A percentile compares a stretch with the other conserved stretches of the same genome.
Evolutionary conservation across 2,113 vertebrate species (phyloP).

Genomic region (Neodontobutis hainanensis): DNA sequence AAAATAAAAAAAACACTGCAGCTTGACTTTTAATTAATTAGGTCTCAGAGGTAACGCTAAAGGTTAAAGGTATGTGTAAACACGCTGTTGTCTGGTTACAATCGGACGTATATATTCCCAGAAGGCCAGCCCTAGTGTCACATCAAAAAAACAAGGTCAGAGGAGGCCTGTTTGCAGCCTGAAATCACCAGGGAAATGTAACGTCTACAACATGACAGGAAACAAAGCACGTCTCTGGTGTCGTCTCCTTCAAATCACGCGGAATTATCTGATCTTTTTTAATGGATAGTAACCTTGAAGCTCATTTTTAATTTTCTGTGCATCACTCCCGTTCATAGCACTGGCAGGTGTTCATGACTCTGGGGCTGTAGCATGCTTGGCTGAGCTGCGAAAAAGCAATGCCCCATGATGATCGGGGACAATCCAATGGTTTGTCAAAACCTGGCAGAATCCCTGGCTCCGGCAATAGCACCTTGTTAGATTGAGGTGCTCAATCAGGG

Average conservation of each 20-base stretch:
- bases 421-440: slow-evolving; percentile 78
- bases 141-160: slow-evolving; percentile 55
- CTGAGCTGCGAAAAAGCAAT: slow-evolving; percentile 60
- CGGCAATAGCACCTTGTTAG: slow-evolving; percentile 93
- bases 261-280: slow-evolving; percentile 34
- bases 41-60: slow-evolving; percentile 49
- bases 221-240: slow-evolving; percentile 33
- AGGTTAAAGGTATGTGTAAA: slow-evolving; percentile 74
- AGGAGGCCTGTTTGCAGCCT: slow-evolving; percentile 58
- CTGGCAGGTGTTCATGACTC: slow-evolving; percentile 49
- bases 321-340: slow-evolving; percentile 30
- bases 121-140: slow-evolving; percentile 62
- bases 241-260: slow-evolving; percentile 36
- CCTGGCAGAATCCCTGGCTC: slow-evolving; percentile 78
- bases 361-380: slow-evolving; percentile 56
- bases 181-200: slow-evolving; percentile 68
- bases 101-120: slow-evolving; percentile 62
- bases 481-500: slow-evolving; percentile 99
- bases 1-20: slow-evolving; percentile 5
- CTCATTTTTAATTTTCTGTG: slow-evolving; percentile 55
- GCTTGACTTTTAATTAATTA: slow-evolving; percentile 49
- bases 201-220: slow-evolving; percentile 50
- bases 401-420: slow-evolving; percentile 77
- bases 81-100: slow-evolving; percentile 60
- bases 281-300: slow-evolving; percentile 40